phyloP scores from a whole-genome alignment of 2,888 invertebrate genomes.

The Cylloceria caligata region DNA sequence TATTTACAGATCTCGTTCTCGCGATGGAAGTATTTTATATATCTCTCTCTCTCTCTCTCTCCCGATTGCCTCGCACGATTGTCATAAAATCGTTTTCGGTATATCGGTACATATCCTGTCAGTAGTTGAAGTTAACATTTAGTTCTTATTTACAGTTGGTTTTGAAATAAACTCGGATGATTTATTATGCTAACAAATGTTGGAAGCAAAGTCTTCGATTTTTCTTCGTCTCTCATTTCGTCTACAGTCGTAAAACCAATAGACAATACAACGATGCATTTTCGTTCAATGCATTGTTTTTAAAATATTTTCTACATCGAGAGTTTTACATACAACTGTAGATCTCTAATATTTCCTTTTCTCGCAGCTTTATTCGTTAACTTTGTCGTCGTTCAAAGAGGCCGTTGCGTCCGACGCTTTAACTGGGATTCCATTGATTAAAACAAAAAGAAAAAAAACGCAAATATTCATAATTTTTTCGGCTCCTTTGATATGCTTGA shows the following conservation, averaged over 20 bases:
- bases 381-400: slow-evolving; percentile 14
- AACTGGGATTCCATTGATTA: not conserved
- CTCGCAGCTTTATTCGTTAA: not conserved
- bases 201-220: slow-evolving; percentile 40
- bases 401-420: not conserved
- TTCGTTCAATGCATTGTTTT: slow-evolving; percentile 6
- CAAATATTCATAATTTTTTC: too few relatives aligned
- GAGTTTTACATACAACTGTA: not conserved
- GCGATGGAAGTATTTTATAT: slow-evolving; percentile 39
- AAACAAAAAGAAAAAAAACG: not conserved
- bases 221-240: not conserved
- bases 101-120: too few relatives aligned
- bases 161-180: slow-evolving; percentile 47
- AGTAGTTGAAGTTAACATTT: not conserved
- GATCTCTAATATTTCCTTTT: not conserved
- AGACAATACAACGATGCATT: slow-evolving; percentile 6
- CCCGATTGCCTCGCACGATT: too few relatives aligned
- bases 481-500: not conserved
- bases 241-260: not conserved
- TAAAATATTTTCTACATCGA: not conserved
- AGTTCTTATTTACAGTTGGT: slow-evolving; percentile 40
- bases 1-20: slow-evolving; percentile 39
- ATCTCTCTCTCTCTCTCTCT: too few relatives aligned
- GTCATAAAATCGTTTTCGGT: too few relatives aligned
- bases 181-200: slow-evolving; percentile 36